Evolutionary conservation across 2,113 vertebrate genomes (phyloP).

Genomic region (Perca fluviatilis): DNA sequence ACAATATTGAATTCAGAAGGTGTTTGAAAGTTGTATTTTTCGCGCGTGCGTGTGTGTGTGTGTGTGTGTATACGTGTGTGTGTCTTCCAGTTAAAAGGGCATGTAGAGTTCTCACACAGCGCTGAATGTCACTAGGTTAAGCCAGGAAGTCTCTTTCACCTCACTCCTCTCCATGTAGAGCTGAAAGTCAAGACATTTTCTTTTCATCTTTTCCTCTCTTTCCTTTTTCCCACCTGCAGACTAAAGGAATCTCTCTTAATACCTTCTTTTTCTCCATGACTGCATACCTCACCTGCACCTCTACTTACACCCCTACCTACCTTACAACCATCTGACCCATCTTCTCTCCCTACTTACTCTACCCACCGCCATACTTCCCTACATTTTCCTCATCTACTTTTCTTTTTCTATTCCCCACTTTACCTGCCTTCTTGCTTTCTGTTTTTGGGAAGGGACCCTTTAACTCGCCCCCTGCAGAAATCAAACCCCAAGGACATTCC

Average conservation of each 20-base stretch:
- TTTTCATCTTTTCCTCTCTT: no score
- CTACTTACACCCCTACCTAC: neutral
- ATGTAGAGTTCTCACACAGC: slow-evolving; percentile 23
- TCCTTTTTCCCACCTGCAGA: neutral
- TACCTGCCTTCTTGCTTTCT: neutral
- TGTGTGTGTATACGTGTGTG: slow-evolving; percentile 10
- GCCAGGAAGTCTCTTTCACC: slow-evolving; percentile 15
- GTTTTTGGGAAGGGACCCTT: no score
- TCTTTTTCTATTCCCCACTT: neutral
- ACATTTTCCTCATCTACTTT: no score
- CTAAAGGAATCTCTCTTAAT: neutral
- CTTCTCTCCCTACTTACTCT: neutral
- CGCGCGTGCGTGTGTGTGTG: neutral
- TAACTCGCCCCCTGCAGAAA: neutral
- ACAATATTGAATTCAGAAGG: no score
- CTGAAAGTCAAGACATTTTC: slow-evolving; percentile 2
- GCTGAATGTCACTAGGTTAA: slow-evolving; percentile 37
- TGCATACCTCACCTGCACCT: neutral
- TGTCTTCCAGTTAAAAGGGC: slow-evolving; percentile 11
- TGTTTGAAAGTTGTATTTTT: no score
- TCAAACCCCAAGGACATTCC: neutral
- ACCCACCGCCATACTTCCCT: no score
- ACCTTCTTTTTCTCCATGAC: no score
- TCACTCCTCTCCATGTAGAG: neutral
- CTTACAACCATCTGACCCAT: neutral